phyloP scores from a whole-genome alignment of 2,113 vertebrate species.

The Oreamnos americanus region DNA sequence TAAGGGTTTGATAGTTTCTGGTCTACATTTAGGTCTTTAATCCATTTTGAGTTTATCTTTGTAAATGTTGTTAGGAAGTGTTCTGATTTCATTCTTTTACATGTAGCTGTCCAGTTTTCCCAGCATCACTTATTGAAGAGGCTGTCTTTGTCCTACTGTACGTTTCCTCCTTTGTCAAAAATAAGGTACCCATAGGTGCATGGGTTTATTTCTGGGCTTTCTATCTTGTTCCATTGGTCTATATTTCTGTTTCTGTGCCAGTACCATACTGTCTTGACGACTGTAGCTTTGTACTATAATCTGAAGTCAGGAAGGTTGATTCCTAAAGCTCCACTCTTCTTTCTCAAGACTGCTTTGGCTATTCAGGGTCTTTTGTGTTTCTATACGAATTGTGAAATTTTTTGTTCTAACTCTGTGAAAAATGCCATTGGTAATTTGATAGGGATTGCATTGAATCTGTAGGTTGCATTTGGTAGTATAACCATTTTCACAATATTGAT shows the following conservation, averaged over 20 bases:
- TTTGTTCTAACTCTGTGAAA: neutral
- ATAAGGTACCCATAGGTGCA: neutral
- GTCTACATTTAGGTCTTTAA: neutral
- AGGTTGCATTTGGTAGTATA: neutral
- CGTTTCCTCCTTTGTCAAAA: neutral
- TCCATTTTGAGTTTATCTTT: neutral
- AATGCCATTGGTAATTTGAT: neutral
- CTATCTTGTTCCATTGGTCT: neutral
- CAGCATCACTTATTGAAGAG: neutral
- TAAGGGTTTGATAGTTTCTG: neutral
- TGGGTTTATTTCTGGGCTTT: neutral
- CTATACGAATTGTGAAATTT: neutral
- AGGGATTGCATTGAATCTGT: neutral
- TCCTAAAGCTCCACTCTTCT: neutral
- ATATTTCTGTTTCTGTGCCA: neutral
- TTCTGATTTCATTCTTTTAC: neutral
- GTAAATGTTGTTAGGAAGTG: neutral
- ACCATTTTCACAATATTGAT: neutral
- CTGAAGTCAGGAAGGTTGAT: neutral
- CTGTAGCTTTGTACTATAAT: neutral
- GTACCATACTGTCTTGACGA: neutral
- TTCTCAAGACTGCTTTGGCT: neutral
- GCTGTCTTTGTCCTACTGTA: neutral
- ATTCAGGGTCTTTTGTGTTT: neutral
- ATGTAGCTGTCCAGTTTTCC: neutral